Evolutionary conservation across 2,113 vertebrate species (phyloP).

Genomic region (Notothenia rossii): DNA sequence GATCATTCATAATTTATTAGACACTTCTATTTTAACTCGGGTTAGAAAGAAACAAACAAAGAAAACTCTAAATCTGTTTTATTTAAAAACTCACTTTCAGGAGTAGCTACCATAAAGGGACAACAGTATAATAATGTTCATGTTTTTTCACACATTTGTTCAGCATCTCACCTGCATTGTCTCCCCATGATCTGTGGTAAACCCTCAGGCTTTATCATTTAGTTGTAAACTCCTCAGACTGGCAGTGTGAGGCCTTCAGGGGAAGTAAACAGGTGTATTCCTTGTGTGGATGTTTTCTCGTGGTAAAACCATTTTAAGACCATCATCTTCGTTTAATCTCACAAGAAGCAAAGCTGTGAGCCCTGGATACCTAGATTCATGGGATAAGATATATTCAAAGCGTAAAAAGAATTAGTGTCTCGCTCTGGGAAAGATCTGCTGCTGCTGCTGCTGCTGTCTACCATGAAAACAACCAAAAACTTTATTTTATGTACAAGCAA

Average conservation of each 20-base stretch:
- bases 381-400: slow-evolving; percentile 86
- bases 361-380: slow-evolving; percentile 85
- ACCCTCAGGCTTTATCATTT: slow-evolving; percentile 79
- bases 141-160: slow-evolving; percentile 48
- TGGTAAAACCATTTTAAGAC: slow-evolving; percentile 82
- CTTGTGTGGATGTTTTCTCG: slow-evolving; percentile 77
- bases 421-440: slow-evolving; percentile 65
- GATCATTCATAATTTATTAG: slow-evolving; percentile 12
- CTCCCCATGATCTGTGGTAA: slow-evolving; percentile 82
- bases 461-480: slow-evolving; percentile 76
- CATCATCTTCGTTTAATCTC: slow-evolving; percentile 83
- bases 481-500: slow-evolving; percentile 75
- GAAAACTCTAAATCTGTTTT: background rate
- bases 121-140: slow-evolving; percentile 32
- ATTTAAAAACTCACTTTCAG: slow-evolving; percentile 2
- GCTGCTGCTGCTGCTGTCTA: slow-evolving; percentile 68
- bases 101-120: slow-evolving; percentile 8
- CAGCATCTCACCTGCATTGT: slow-evolving; percentile 82
- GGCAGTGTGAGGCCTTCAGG: slow-evolving; percentile 77
- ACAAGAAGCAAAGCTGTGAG: slow-evolving; percentile 84
- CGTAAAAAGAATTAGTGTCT: slow-evolving; percentile 82
- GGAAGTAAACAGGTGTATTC: slow-evolving; percentile 80
- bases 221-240: slow-evolving; percentile 78
- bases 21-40: slow-evolving; percentile 38
- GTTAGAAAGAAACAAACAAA: background rate